phyloP scores from a whole-genome alignment of 2,797 vertebrate genomes.

The Syngnathus acus region DNA sequence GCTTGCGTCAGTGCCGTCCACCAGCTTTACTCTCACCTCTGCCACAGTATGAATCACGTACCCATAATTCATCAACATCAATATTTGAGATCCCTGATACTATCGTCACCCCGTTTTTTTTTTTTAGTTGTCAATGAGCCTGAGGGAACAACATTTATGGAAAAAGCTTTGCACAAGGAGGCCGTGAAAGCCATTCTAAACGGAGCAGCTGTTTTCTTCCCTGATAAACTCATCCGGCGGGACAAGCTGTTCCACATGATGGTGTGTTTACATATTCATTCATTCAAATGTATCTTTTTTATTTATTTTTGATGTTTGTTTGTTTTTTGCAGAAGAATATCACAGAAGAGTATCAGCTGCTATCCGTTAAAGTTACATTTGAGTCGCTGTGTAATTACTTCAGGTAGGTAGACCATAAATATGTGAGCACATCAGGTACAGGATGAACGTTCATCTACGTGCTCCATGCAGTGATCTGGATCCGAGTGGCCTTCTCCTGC shows the following conservation, averaged over 20 bases:
- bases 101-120: constrained; percentile 8
- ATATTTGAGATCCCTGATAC: not conserved
- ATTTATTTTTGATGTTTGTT: not conserved
- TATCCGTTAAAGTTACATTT: constrained; percentile 87
- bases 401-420: constrained; percentile 69
- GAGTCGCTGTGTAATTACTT: constrained; percentile 92
- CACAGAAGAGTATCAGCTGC: constrained; percentile 84
- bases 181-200: constrained; percentile 85
- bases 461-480: constrained; percentile 79
- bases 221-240: constrained; percentile 80
- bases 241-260: constrained; percentile 93
- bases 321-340: constrained; percentile 79
- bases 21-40: constrained; percentile 84
- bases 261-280: constrained; percentile 61
- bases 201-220: constrained; percentile 92
- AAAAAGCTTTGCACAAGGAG: constrained; percentile 79
- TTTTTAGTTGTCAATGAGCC: constrained; percentile 80
- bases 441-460: not conserved
- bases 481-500: constrained; percentile 84
- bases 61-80: not conserved
- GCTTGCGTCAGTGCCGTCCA: constrained; percentile 68
- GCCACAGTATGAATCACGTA: constrained; percentile 70
- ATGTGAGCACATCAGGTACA: not conserved
- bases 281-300: not conserved
- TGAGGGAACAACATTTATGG: constrained; percentile 63